Base-by-base conservation (phyloP, 2,797 vertebrate genomes). In the Leptodactylus fallax region DNA sequence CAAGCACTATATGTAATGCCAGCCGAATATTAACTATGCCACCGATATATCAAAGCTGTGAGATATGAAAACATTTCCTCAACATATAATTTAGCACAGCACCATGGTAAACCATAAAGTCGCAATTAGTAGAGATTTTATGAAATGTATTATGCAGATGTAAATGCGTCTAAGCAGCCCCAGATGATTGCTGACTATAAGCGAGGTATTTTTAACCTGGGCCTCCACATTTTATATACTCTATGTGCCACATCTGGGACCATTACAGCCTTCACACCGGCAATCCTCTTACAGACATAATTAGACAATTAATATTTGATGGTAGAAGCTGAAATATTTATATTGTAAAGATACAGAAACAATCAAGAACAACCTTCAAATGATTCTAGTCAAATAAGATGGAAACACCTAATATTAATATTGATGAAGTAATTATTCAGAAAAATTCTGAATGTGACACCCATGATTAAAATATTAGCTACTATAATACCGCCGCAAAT, bases 281-380 rank as follows among this genome's bases (percentile, higher is more conserved):
- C 36, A 74, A 83, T 58, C 72, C 16, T 14, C 21, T 21, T 65
- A 49, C 58, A 69, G 27, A 79, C 21, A 11, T 79, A 79, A 87
- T 83, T 78, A 49, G 49, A 58, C 51, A 83, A 83, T 83, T 87
- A 83, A 87, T 87, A 83, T 87, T 87, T 87, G 17, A 87, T 83
- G 61, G 19, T 7, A 19, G 6, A 53, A 13, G 61, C 67, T 87
- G 55, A 87, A 87, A 83, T 87, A 87, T 87, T 87, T 58, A 87
- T 83, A 14, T 6, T 6, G 51, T 1, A 67, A 79, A 79, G 27
- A 47, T 87, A 80, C 13, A 25, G 23, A 74, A 72, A 71, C 51
- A 3, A 55, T 23, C 14, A 81, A 12, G 23, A 47, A 25, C 47
- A 55, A 71, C 81, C 51, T 55, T 61, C 19, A 58, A 23, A 60